Evolutionary conservation across 2,113 vertebrate genomes (phyloP), one percentile per base, ranked within the genome.

Genomic region (Notothenia rossii): DNA sequence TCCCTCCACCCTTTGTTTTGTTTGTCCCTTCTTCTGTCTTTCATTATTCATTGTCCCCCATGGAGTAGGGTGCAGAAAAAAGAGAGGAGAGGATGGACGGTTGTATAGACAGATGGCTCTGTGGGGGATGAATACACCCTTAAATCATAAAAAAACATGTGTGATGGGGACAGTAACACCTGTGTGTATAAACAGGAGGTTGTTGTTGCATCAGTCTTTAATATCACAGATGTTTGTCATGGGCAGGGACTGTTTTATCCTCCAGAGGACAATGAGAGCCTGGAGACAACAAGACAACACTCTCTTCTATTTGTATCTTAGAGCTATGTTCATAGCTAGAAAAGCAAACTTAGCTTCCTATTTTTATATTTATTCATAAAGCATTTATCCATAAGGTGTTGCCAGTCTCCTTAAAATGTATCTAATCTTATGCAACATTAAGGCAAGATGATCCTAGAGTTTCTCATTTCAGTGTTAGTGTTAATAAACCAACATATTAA

Each of bases 41-140:
- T 59, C 33, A 90, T 91, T 89, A 91, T 91, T 91, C 61, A 93
- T 91, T 72, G 4, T 22, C 70, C 68, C 74, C 78, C 71, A 71
- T 60, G 53, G 82, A 75, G 72, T 1, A 72, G 33, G 51, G 17
- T 14, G 58, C 67, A 71, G 40, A 84, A 69, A 66, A 55, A 75
- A 82, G 29, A 79, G 40, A 85, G 48, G 75, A 77, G 66, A 70
- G 58, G 77, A 78, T 75, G 49, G 87, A 77, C 66, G 45, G 50
- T 33, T 68, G 72, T 73, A 49, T 75, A 67, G 77, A 82, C 46
- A 51, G 81, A 84, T 59, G 65, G 36, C 81, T 68, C 60, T 54
- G 72, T 49, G 71, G 75, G 67, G 79, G 75, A 69, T 53, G 18
- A 40, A 73, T 33, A 64, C 29, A 20, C 10, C 7, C 2, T 8